A percentile compares a stretch with the other conserved stretches of the same genome.
Evolutionary conservation across 92 coral and sea anemone genomes (phyloP).

Genomic region (Anthopleura xanthogrammica): DNA sequence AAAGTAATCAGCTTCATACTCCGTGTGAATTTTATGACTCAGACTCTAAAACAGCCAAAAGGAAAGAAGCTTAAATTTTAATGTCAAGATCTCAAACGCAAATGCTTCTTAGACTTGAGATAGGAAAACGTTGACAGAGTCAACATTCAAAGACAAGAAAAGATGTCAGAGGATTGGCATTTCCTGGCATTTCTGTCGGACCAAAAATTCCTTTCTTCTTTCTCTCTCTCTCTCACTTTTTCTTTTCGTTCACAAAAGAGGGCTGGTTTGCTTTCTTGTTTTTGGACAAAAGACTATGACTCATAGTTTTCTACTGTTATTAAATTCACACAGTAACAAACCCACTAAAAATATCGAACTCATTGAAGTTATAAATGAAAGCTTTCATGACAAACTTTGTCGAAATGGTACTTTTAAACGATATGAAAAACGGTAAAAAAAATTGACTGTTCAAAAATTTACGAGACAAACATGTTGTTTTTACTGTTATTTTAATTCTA

Average conservation of each 20-base stretch:
- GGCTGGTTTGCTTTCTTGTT: neutral
- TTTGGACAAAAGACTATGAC: neutral
- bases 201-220: neutral
- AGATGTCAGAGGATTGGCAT: constrained; percentile 9
- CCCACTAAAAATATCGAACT: too few species aligned
- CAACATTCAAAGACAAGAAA: constrained; percentile 12
- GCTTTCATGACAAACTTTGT: too few species aligned
- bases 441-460: too few species aligned
- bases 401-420: too few species aligned
- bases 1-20: neutral
- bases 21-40: constrained; percentile 29
- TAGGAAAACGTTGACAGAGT: neutral
- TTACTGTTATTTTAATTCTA: too few species aligned
- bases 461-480: too few species aligned
- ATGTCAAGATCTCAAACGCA: neutral
- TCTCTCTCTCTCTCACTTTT: neutral
- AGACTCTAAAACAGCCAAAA: neutral
- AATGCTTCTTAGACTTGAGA: neutral
- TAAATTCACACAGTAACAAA: neutral
- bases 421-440: too few species aligned
- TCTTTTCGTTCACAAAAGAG: neutral
- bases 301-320: neutral
- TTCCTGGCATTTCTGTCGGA: constrained; percentile 9
- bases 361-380: neutral
- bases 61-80: neutral